These are phyloP conservation scores for Shargacucullia verbasci DNA, from an alignment of 2,888 invertebrate species.

Conservation along the genomic window DNA sequence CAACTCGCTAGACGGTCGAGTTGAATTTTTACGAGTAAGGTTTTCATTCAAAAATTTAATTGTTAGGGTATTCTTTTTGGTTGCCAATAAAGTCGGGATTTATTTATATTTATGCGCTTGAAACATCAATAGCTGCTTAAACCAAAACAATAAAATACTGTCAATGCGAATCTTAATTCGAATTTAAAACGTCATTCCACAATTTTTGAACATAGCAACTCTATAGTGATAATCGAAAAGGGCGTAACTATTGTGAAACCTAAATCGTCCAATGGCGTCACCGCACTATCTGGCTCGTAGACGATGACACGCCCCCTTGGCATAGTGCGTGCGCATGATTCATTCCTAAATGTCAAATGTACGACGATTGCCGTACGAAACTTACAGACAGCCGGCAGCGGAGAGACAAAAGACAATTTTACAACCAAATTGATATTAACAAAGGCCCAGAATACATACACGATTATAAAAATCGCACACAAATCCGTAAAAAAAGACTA, in stretches of 20 bases:
- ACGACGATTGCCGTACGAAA: constrained; percentile 33
- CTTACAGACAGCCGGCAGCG: constrained; percentile 28
- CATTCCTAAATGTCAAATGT: constrained; percentile 62
- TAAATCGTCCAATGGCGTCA: constrained; percentile 53
- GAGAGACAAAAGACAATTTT: constrained; percentile 26
- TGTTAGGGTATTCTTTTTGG: no score
- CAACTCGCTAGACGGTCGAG: constrained; percentile 22
- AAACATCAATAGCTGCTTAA: no score
- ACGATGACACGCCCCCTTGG: constrained; percentile 66
- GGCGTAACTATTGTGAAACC: constrained; percentile 57
- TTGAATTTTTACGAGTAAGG: background rate
- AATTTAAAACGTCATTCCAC: no score
- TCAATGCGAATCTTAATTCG: no score
- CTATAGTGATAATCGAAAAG: constrained; percentile 45
- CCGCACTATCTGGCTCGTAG: constrained; percentile 44
- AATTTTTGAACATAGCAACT: constrained; percentile 12
- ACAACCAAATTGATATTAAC: constrained; percentile 13
- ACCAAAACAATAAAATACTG: no score
- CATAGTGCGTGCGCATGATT: constrained; percentile 60
- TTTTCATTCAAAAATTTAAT: no score
- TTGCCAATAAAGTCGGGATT: no score
- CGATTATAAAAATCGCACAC: no score
- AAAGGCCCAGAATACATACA: background rate
- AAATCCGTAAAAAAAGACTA: no score
- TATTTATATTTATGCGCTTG: no score